Evolutionary conservation across 2,888 invertebrate genomes (phyloP), one percentile per base, ranked within the genome.

Genomic region (Callinectes sapidus): DNA sequence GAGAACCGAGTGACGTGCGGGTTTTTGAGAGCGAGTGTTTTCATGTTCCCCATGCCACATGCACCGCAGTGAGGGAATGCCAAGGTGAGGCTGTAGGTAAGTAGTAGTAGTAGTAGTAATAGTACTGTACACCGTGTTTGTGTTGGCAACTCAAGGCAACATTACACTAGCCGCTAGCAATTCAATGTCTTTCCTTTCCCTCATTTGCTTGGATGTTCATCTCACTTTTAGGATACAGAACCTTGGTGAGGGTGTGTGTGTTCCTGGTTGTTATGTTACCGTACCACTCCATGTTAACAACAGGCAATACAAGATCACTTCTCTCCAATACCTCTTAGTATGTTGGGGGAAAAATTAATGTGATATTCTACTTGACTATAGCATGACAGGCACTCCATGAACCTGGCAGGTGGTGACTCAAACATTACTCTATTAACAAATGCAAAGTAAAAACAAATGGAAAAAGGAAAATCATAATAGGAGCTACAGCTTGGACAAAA

Each of bases 11-110:
- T 35, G 32, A 35, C 35, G 35, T 81, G 81, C 81, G n/a, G 35
- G 35, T 35, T 32, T 16, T 14, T 35, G 81, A 81, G 81, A 81
- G 77, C 35, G 3, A 14, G 81, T 28, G 71, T 71, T 28, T 71
- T 81, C 42, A 35, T 81, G 81, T 32, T 35, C 81, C 81, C 81
- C 81, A 81, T 81, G 81, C 81, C 35, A 16, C 81, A 81, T 81
- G 81, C 81, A 81, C 81, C 35, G 16, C 32, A 35, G 81, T 16
- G 81, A 81, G 81, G 81, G 35, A 32, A 35, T 81, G 35, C n/a
- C 6, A n/a, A n/a, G 5, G 35, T 81, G 81, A n/a, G 81, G 23
- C n/a, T 81, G 81, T 71, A n/a, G 18, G 71, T 71, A n/a, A 23
- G 39, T 39, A 39, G n/a, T n/a, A n/a, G n/a, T n/a, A n/a, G n/a